phyloP scores from a whole-genome alignment of 2,888 invertebrate species.

The Chironomus tentans region DNA sequence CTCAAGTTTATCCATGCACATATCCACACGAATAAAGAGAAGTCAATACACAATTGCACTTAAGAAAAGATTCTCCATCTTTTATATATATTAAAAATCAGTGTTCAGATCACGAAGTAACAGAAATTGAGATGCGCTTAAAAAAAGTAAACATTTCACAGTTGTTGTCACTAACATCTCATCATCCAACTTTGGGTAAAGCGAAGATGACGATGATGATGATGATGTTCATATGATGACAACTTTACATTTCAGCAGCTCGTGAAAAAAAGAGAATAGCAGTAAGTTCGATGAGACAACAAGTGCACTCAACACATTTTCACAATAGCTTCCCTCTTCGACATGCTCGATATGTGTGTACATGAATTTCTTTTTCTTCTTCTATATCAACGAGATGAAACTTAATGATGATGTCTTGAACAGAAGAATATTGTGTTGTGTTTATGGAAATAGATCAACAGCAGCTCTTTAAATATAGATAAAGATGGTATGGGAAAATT shows the following conservation, averaged over 20 bases:
- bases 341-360: no score
- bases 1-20: no score
- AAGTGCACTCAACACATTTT: slow-evolving; percentile 9
- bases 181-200: no score
- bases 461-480: neutral
- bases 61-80: no score
- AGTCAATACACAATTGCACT: no score
- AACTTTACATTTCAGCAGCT: neutral
- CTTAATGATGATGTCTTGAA: slow-evolving; percentile 19
- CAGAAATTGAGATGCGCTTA: neutral
- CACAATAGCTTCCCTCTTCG: no score
- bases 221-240: neutral
- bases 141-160: neutral
- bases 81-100: no score
- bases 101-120: no score
- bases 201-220: no score
- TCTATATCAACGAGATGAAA: neutral
- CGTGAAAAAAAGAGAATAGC: neutral
- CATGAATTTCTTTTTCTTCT: no score
- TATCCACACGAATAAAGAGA: no score
- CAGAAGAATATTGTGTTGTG: neutral
- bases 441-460: neutral
- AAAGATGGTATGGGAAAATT: neutral
- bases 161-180: neutral
- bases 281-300: slow-evolving; percentile 15